Conservation (phyloP, 64 coral and sea anemone species). For the Dendronephthya gigantea region DNA sequence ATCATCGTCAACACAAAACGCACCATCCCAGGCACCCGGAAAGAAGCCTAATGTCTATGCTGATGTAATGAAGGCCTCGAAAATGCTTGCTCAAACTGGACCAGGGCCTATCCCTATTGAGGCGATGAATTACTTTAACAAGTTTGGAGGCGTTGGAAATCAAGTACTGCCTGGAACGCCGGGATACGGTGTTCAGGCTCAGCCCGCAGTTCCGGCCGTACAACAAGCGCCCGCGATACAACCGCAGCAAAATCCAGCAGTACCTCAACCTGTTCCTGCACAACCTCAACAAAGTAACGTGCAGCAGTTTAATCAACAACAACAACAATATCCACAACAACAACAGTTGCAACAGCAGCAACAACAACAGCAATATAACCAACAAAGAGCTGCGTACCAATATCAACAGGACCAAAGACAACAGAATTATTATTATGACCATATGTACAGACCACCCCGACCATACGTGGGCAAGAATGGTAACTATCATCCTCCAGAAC, state of each 20-base stretch:
- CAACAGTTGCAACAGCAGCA: not conserved
- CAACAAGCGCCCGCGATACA: not conserved
- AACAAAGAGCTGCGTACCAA: not conserved
- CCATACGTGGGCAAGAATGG: not conserved
- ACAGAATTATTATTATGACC: not conserved
- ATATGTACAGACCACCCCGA: not conserved
- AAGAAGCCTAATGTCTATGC: not conserved
- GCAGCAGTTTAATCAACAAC: slow-evolving; percentile 26
- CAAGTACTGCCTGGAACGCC: not conserved
- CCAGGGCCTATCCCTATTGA: not conserved
- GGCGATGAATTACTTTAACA: slow-evolving; percentile 3
- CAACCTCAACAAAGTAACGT: not conserved
- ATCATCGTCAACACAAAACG: not conserved
- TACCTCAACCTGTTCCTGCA: not conserved
- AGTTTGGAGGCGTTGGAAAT: not conserved
- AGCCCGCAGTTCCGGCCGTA: not conserved
- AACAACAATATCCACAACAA: not conserved
- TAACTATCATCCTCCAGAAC: not conserved
- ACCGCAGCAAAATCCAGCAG: not conserved
- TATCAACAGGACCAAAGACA: slow-evolving; percentile 1
- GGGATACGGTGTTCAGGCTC: not conserved
- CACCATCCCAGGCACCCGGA: not conserved
- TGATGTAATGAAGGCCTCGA: not conserved
- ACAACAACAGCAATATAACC: not conserved
- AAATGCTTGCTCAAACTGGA: not conserved